phyloP scores from a whole-genome alignment of 1,140 invertebrate genomes.

The Mylabris phalerata region DNA sequence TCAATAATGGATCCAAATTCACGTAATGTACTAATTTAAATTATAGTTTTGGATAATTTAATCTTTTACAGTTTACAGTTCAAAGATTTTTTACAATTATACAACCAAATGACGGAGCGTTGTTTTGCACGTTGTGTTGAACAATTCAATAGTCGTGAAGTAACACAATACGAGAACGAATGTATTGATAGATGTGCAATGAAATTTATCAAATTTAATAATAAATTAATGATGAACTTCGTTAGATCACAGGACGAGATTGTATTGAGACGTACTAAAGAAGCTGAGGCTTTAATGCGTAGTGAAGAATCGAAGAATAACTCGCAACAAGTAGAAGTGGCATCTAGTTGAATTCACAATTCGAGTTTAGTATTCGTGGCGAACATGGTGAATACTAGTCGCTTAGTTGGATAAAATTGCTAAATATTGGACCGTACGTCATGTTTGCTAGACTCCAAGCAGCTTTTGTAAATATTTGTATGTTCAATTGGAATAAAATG shows the following conservation, averaged over 20 bases:
- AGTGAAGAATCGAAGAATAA: no score
- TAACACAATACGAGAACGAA: slow-evolving; percentile 50
- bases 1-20: no score
- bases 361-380: no score
- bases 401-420: no score
- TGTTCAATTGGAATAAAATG: no score
- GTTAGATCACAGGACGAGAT: slow-evolving; percentile 28
- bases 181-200: slow-evolving; percentile 32
- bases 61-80: slow-evolving; percentile 55
- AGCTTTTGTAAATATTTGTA: no score
- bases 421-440: no score
- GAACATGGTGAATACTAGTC: no score
- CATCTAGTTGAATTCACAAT: background rate
- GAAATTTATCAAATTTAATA: slow-evolving; percentile 37
- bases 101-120: slow-evolving; percentile 86
- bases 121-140: slow-evolving; percentile 88
- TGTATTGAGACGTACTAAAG: slow-evolving; percentile 28
- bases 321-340: no score
- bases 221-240: slow-evolving; percentile 34
- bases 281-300: slow-evolving; percentile 21
- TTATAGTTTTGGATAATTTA: no score
- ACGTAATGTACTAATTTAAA: no score
- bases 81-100: slow-evolving; percentile 83
- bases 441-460: no score
- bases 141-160: slow-evolving; percentile 78